Evolutionary conservation across 2,888 invertebrate species (phyloP), one percentile per base, ranked within the genome.

Genomic region (Coremacera marginata): DNA sequence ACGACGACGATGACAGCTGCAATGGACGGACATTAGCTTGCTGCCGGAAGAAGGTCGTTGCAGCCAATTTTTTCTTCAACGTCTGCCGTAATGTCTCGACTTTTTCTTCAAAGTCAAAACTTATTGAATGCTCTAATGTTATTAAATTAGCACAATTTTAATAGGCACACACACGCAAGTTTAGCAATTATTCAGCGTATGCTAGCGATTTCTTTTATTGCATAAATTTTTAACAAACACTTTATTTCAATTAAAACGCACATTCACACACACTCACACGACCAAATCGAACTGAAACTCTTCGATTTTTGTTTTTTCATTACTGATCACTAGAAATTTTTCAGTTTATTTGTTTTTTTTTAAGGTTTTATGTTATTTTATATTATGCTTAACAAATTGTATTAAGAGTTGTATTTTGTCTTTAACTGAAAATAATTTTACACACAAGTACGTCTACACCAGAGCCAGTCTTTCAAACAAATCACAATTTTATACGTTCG

Each of bases 121-220:
- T 8, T 2, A 14, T 44, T 44, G 2, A 11, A 1, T 11, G 44
- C 44, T 44, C 14, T 1, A 11, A 44, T 11, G 11, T 14, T 44
- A 11, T 44, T 11, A 44, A 14, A 44, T 44, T 44, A 44, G 44
- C 44, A 44, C 44, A 7, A 44, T 44, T 44, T 11, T 3, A 44
- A 44, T 14, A 14, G 7, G 44, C 44, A 44, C 1, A 44, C 44
- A 44, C 1, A 44, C 44, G 44, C 44, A 44, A 1, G 44, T 44
- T 44, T 11, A 14, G 14, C 7, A 44, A 44, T 11, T 44, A 11
- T 44, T 14, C 11, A 11, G 44, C 44, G 44, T 44, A 14, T 14
- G 44, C 22, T 55, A 67, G 8, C 67, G 49, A 67, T 57, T 70
- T 70, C 57, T 55, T 34, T 57, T 70, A 51, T 70, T 57, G 70